Evolutionary conservation across 2,113 vertebrate genomes (phyloP).

Genomic region (Mesembrinibis cayennensis): DNA sequence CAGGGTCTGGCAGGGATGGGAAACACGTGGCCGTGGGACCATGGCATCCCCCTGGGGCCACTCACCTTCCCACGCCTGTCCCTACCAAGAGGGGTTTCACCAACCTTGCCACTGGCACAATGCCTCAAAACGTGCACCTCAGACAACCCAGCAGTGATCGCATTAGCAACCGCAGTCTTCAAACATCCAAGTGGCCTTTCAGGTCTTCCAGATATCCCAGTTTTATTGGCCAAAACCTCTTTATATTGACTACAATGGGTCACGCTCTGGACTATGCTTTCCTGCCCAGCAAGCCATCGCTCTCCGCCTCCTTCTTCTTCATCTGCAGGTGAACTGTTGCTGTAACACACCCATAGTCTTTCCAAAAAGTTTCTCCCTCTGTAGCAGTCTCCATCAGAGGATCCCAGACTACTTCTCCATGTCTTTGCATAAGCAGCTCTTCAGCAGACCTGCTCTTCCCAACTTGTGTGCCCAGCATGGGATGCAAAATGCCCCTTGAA

Average conservation of each 20-base stretch:
- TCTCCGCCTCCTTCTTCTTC: not conserved
- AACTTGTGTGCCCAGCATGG: fast-evolving
- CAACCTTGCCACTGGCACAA: fast-evolving
- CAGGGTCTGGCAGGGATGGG: not conserved
- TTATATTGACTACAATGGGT: not conserved
- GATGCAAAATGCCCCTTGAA: not conserved
- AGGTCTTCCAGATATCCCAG: not conserved
- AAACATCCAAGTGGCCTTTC: not conserved
- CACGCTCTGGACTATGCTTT: not conserved
- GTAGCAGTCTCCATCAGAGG: not conserved
- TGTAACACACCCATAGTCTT: not conserved
- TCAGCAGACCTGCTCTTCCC: not conserved
- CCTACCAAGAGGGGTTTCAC: not conserved
- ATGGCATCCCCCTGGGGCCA: fast-evolving
- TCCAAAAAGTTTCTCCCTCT: too few species aligned
- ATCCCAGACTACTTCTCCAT: not conserved
- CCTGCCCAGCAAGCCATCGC: not conserved
- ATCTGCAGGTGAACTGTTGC: not conserved
- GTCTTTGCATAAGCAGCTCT: not conserved
- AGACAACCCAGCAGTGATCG: too few species aligned
- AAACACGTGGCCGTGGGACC: not conserved
- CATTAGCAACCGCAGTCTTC: not conserved
- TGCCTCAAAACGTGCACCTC: not conserved
- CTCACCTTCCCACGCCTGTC: fast-evolving
- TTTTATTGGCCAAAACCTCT: not conserved